These are phyloP conservation scores for Chondrosia reniformis DNA, from an alignment of 37 sponge, comb jelly and placozoan species.

Conservation along the genomic window DNA sequence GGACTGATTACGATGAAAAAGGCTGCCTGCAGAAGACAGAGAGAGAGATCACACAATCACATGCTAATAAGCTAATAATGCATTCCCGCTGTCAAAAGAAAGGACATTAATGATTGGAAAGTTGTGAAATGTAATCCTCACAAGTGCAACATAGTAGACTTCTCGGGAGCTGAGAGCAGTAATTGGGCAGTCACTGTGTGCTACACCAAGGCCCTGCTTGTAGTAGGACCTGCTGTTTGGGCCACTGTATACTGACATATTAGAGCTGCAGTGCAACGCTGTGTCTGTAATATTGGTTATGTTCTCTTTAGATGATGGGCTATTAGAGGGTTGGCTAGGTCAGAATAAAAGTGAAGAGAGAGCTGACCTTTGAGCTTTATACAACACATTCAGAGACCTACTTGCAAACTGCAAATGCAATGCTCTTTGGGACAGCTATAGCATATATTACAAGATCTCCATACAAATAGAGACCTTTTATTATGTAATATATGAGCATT, in stretches of 20 bases:
- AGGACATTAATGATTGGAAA: not conserved
- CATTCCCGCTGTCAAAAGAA: too few species aligned
- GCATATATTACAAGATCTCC: constrained; percentile 98
- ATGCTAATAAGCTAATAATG: too few species aligned
- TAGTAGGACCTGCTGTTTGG: not conserved
- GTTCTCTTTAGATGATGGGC: not conserved
- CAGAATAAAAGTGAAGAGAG: too few species aligned
- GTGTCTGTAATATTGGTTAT: not conserved
- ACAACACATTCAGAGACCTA: not conserved
- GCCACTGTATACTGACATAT: not conserved
- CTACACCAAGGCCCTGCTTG: too few species aligned
- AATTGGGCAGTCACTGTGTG: too few species aligned
- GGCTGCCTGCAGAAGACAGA: constrained; percentile 31
- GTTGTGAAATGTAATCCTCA: constrained; percentile 24
- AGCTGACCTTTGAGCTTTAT: too few species aligned
- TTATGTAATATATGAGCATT: constrained; percentile 82
- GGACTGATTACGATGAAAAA: constrained; percentile 69
- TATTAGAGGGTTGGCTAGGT: not conserved
- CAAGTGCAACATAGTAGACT: constrained; percentile 64
- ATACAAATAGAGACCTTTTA: constrained; percentile 87
- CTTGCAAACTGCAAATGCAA: constrained; percentile 44
- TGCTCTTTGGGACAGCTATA: constrained; percentile 87
- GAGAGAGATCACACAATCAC: too few species aligned
- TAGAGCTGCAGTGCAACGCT: not conserved
- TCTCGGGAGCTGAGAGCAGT: not conserved